These are phyloP conservation scores for Tragelaphus scriptus DNA, from an alignment of 2,113 vertebrate genomes.

Conservation along the genomic window DNA sequence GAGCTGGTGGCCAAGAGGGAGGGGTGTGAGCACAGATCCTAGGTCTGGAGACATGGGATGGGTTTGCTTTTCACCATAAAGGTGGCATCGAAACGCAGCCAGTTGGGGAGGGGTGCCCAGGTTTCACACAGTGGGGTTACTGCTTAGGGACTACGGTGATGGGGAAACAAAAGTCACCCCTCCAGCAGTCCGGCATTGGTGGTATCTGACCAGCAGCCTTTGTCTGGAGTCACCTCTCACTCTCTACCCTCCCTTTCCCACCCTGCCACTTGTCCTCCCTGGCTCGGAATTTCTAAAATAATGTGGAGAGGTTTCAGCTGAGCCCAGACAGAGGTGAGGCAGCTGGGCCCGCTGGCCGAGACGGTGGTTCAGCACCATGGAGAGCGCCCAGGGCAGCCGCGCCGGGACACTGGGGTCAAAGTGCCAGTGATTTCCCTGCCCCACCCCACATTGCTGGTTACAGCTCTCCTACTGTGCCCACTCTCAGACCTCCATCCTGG, in stretches of 20 bases:
- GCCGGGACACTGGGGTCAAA: accelerated
- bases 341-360: accelerated
- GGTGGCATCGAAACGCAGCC: accelerated
- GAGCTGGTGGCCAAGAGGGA: background rate
- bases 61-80: background rate
- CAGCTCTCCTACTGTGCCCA: background rate
- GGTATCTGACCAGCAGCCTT: background rate
- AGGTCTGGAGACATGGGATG: background rate
- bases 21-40: background rate
- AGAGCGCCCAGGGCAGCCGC: accelerated
- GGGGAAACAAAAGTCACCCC: too few species aligned
- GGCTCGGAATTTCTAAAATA: background rate
- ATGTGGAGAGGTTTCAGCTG: background rate
- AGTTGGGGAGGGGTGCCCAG: accelerated
- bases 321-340: accelerated
- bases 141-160: background rate
- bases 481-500: background rate
- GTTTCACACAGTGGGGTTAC: background rate
- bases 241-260: background rate
- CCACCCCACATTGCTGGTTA: too few species aligned
- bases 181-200: background rate
- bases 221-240: background rate
- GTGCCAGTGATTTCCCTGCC: background rate
- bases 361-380: background rate
- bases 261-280: background rate